Conservation (phyloP, 1,140 invertebrate genomes). For the Parapsyche elsis region DNA sequence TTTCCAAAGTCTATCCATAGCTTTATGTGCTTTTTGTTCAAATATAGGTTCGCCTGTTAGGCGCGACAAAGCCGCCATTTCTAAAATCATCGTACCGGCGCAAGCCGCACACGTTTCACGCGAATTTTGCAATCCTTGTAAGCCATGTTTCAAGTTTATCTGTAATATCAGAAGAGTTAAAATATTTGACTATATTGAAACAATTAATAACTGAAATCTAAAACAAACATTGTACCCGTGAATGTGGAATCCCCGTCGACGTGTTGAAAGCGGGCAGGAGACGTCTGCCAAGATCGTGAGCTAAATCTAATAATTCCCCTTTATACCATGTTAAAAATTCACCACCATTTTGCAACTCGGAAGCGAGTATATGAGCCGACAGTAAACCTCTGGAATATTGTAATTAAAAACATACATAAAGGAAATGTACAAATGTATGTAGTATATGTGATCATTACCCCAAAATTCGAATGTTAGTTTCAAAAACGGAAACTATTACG, state of each 20-base stretch:
- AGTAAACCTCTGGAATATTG: constrained; percentile 83
- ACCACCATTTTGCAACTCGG: constrained; percentile 81
- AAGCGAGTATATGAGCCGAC: constrained; percentile 92
- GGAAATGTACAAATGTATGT: background rate
- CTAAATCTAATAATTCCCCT: constrained; percentile 89
- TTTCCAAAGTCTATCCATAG: constrained; percentile 97
- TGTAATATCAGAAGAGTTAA: constrained; percentile 62
- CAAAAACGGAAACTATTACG: constrained; percentile 97
- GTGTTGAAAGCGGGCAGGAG: constrained; percentile 98
- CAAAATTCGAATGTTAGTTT: constrained; percentile 97
- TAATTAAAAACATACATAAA: background rate
- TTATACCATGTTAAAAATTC: constrained; percentile 90
- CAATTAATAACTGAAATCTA: background rate
- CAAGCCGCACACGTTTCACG: constrained; percentile 97
- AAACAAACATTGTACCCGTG: constrained; percentile 73
- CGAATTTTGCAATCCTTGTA: constrained; percentile 81
- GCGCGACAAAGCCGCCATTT: constrained; percentile 95
- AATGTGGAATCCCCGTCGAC: constrained; percentile 96
- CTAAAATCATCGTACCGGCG: constrained; percentile 97
- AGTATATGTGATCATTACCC: constrained; percentile 74
- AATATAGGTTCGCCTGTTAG: constrained; percentile 93
- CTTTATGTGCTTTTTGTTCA: constrained; percentile 93
- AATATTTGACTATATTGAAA: constrained; percentile 16
- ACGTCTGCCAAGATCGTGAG: constrained; percentile 91
- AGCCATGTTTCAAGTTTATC: constrained; percentile 91